Conservation (phyloP, 2,797 vertebrate species). For the Neostethus bicornis region DNA sequence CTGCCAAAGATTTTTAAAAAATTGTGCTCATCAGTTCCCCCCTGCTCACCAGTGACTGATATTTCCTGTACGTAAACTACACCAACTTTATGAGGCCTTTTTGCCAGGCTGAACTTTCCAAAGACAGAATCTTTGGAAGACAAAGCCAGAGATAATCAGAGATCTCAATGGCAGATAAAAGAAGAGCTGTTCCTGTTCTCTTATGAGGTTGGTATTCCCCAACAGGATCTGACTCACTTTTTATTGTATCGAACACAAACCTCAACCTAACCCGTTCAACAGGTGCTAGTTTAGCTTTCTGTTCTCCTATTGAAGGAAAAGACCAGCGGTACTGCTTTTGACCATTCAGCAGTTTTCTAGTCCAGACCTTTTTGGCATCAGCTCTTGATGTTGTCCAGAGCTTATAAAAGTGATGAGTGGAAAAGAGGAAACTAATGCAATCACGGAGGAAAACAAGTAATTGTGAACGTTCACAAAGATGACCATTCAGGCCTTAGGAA, state of each 20-base stretch:
- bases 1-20: conserved; percentile 51
- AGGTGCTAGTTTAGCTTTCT: background rate
- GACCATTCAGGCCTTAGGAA: conserved; percentile 45
- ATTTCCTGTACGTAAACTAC: conserved; percentile 51
- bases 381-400: conserved; percentile 24
- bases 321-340: background rate
- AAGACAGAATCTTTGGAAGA: conserved; percentile 7
- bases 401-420: conserved; percentile 25
- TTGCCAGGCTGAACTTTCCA: conserved; percentile 19
- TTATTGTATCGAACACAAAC: background rate
- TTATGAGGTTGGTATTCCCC: too few species aligned
- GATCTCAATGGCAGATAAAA: conserved; percentile 58
- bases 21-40: conserved; percentile 26
- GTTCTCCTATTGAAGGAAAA: background rate
- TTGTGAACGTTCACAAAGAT: conserved; percentile 58
- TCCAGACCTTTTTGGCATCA: conserved; percentile 15
- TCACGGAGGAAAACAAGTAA: conserved; percentile 44
- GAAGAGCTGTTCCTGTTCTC: too few species aligned
- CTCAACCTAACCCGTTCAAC: background rate
- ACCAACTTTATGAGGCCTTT: too few species aligned
- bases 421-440: conserved; percentile 49
- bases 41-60: conserved; percentile 44
- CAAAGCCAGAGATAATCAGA: conserved; percentile 48
- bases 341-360: conserved; percentile 18
- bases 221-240: conserved; percentile 48